These are phyloP conservation scores for Lophius piscatorius DNA, from an alignment of 2,113 vertebrate genomes.

Conservation along the genomic window DNA sequence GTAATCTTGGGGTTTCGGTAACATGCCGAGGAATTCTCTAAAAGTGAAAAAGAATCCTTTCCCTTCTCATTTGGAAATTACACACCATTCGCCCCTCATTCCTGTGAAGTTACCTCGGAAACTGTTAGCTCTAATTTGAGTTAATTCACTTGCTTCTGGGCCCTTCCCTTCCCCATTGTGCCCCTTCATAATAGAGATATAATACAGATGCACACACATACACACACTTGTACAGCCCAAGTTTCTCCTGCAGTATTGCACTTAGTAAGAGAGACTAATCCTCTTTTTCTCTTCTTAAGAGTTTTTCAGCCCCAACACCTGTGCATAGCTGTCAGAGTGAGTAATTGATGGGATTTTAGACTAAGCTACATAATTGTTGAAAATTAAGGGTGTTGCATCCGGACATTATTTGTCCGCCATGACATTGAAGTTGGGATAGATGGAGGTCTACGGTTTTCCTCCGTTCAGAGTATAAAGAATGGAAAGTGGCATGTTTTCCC, in stretches of 20 bases:
- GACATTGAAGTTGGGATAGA: conserved; percentile 15
- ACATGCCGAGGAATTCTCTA: conserved; percentile 51
- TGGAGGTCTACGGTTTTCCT: conserved; percentile 33
- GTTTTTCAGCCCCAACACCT: conserved; percentile 30
- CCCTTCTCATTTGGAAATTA: conserved; percentile 71
- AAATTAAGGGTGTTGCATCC: neutral
- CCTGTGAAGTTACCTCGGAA: conserved; percentile 63
- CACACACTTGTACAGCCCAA: conserved; percentile 20
- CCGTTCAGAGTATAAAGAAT: conserved; percentile 56
- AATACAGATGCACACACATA: conserved; percentile 46
- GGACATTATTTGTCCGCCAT: conserved; percentile 30
- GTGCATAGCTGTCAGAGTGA: neutral
- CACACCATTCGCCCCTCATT: conserved; percentile 66
- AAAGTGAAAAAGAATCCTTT: conserved; percentile 43
- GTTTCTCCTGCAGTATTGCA: conserved; percentile 28
- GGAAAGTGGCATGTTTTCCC: conserved; percentile 68
- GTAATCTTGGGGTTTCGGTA: conserved; percentile 54
- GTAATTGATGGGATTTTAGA: neutral
- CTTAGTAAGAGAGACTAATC: conserved; percentile 46
- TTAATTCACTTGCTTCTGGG: conserved; percentile 66
- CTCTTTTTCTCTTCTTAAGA: conserved; percentile 54
- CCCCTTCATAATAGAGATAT: conserved; percentile 68
- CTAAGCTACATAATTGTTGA: neutral
- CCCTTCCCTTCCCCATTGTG: conserved; percentile 69
- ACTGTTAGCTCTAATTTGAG: conserved; percentile 69